Conservation (phyloP, 2,888 invertebrate genomes). For the Malachius bipustulatus region DNA sequence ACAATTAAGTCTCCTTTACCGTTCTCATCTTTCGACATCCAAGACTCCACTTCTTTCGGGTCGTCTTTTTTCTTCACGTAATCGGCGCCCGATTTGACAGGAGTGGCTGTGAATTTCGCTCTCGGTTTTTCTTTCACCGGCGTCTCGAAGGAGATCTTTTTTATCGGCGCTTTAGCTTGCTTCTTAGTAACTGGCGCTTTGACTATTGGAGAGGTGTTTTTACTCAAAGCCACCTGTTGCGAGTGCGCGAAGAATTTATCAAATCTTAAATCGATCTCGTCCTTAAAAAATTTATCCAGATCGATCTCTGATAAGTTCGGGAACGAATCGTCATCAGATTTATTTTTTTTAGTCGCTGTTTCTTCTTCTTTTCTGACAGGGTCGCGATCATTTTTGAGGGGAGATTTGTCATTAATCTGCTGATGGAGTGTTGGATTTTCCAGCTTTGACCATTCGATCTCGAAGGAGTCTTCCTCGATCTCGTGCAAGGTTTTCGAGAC, state of each 20-base stretch:
- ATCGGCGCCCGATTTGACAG: slow-evolving; percentile 21
- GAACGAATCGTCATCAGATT: slow-evolving; percentile 18
- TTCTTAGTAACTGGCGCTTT: slow-evolving; percentile 10
- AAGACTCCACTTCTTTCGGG: slow-evolving; percentile 26
- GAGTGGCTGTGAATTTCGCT: slow-evolving; percentile 16
- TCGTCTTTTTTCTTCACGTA: slow-evolving; percentile 12
- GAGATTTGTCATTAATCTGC: slow-evolving; percentile 21
- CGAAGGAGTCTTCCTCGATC: background rate
- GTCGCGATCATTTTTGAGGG: no score
- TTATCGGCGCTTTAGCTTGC: slow-evolving; percentile 7
- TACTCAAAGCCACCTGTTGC: slow-evolving; percentile 6
- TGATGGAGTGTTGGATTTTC: slow-evolving; percentile 19
- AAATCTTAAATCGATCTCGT: slow-evolving; percentile 21
- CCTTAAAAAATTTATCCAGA: slow-evolving; percentile 24
- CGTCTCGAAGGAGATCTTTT: slow-evolving; percentile 8
- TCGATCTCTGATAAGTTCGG: slow-evolving; percentile 26
- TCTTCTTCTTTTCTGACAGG: no score
- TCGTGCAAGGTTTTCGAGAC: background rate
- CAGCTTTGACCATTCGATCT: background rate
- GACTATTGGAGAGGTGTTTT: slow-evolving; percentile 14
- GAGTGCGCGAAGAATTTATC: slow-evolving; percentile 19
- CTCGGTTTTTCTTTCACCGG: slow-evolving; percentile 11
- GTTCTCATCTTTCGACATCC: slow-evolving; percentile 24
- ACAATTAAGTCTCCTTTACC: background rate
- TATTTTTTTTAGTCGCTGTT: slow-evolving; percentile 13